phyloP scores from a whole-genome alignment of 2,888 invertebrate species.

The Pollenia angustigena region DNA sequence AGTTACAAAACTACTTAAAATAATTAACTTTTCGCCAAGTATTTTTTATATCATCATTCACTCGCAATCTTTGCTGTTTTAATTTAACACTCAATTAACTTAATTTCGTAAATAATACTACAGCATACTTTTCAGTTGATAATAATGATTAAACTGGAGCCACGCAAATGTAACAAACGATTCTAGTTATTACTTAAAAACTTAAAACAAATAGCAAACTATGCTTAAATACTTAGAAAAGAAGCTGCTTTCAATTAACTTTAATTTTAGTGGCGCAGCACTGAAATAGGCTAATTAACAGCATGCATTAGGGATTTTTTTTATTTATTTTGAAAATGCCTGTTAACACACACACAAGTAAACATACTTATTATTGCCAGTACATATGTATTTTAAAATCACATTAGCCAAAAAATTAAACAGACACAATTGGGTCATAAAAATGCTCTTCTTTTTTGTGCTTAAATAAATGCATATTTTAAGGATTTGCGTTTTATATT shows the following conservation, averaged over 20 bases:
- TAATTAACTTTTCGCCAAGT: too few species aligned
- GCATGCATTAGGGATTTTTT: slow-evolving; percentile 48
- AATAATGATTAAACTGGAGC: neutral
- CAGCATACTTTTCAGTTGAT: slow-evolving; percentile 26
- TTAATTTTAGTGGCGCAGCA: slow-evolving; percentile 14
- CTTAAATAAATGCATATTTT: slow-evolving; percentile 57
- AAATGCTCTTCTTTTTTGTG: neutral
- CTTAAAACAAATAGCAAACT: slow-evolving; percentile 5
- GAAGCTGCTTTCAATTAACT: slow-evolving; percentile 55
- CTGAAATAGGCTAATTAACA: slow-evolving; percentile 53
- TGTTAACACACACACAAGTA: neutral
- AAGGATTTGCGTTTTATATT: slow-evolving; percentile 19
- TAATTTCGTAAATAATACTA: neutral
- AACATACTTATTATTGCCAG: slow-evolving; percentile 25
- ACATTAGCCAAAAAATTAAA: slow-evolving; percentile 19
- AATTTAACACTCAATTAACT: slow-evolving; percentile 4
- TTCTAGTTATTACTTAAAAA: slow-evolving; percentile 30
- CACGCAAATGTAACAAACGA: slow-evolving; percentile 19
- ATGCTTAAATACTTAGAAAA: slow-evolving; percentile 2
- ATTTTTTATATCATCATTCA: too few species aligned
- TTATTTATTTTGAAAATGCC: neutral
- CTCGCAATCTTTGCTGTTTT: too few species aligned
- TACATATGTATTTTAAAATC: slow-evolving; percentile 43
- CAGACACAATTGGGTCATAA: slow-evolving; percentile 55
- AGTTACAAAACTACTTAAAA: too few species aligned